Conservation (phyloP, 2,888 invertebrate genomes). For the Odontocerum albicorne region DNA sequence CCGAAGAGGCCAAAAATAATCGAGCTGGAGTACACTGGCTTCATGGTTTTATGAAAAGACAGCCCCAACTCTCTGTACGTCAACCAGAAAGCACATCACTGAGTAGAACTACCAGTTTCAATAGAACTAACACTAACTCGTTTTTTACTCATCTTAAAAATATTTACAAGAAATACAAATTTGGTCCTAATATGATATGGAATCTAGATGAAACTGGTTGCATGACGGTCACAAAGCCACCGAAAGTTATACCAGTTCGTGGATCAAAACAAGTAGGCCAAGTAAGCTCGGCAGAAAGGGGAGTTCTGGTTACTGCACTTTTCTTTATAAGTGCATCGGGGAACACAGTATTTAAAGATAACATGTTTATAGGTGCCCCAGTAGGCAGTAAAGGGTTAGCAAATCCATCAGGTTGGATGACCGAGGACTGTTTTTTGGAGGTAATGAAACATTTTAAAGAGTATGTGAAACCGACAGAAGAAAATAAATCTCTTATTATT, state of each 20-base stretch:
- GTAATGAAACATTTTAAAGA: too few relatives aligned
- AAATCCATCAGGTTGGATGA: constrained; percentile 36
- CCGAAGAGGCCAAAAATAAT: constrained; percentile 15
- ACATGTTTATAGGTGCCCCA: constrained; percentile 34
- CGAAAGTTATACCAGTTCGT: constrained; percentile 41
- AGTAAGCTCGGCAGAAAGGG: constrained; percentile 40
- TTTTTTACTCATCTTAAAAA: constrained; percentile 6
- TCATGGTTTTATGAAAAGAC: constrained; percentile 3
- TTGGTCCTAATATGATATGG: constrained; percentile 35
- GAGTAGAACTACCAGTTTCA: constrained; percentile 3
- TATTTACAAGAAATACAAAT: constrained; percentile 24
- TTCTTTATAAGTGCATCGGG: constrained; percentile 37
- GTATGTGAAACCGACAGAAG: too few relatives aligned
- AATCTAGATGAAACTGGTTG: constrained; percentile 43
- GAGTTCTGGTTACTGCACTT: constrained; percentile 38
- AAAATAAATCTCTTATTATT: too few relatives aligned
- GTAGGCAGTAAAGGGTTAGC: constrained; percentile 34
- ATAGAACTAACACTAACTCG: neutral
- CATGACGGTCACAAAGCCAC: constrained; percentile 42
- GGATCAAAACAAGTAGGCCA: constrained; percentile 38
- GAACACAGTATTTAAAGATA: constrained; percentile 33
- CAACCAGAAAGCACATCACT: neutral
- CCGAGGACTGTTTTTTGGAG: constrained; percentile 34
- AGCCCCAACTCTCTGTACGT: neutral
- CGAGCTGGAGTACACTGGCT: constrained; percentile 4